Base-by-base conservation (phyloP, 2,888 invertebrate genomes). In the Cantharis nigra region DNA sequence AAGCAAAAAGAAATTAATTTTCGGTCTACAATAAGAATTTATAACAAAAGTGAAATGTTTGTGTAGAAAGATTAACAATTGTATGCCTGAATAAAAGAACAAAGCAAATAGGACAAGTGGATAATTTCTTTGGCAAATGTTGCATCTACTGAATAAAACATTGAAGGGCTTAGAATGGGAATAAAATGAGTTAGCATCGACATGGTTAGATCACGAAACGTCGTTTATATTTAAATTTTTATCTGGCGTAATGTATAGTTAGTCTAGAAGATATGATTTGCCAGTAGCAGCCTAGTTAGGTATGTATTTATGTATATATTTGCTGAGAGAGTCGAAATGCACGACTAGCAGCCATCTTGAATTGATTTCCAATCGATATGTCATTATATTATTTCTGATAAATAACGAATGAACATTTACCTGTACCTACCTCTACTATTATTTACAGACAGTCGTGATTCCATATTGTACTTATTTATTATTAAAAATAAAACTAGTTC, bases 321-420 rank as follows among this genome's bases (percentile, higher is more conserved):
- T 84, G 83, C 84, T 80, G 82, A 82, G 83, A 82, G 83, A 84
- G 80, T 83, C 81, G 83, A 83, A 84, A 83, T 85, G 83, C 85
- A 85, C 85, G 82, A 84, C 80, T 79, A 84, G 82, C 84, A 83
- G 85, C 84, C 85, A 86, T 85, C 83, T 86, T 86, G 86, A 85
- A 85, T 85, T 85, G 85, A 85, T 86, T 85, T 85, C 82, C 79
- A 84, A 86, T 87, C 87, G 85, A 87, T 87, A 86, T 85, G 85
- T 86, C 86, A 87, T 87, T 87, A 87, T 85, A 86, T 86, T 85
- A 86, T 86, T 86, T 86, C 86, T 83, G 85, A 86, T 86, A 85
- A 86, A 82, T 81, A 82, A 82, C 81, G 81, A 81, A 82, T 81
- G 80, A 77, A 78, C 77, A 80, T 72, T 78, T 78, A 79, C 81